Evolutionary conservation across 2,888 invertebrate genomes (phyloP).

Genomic region (Halictus ligatus): DNA sequence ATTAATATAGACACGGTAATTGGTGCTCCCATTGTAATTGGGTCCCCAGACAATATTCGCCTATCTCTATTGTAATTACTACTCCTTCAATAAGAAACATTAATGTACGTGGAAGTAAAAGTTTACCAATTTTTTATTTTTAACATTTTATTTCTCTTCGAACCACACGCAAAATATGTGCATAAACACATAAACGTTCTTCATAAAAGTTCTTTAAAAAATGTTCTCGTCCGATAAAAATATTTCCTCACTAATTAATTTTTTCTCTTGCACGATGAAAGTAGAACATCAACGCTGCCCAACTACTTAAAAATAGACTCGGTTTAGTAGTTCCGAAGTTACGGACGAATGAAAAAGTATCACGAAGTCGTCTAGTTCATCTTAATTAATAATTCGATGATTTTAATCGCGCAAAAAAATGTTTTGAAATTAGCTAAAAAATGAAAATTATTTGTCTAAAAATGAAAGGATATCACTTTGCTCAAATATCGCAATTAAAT

Average conservation of each 20-base stretch:
- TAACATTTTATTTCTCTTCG: too few species aligned
- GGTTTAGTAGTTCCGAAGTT: constrained; percentile 1
- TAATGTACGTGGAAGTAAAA: too few species aligned
- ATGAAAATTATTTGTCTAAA: background rate
- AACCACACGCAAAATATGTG: background rate
- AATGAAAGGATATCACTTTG: background rate
- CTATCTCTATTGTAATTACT: too few species aligned
- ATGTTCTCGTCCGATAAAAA: background rate
- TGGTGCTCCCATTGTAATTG: too few species aligned
- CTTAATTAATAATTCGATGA: background rate
- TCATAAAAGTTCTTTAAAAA: background rate
- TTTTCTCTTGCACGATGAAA: background rate
- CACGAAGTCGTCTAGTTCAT: background rate
- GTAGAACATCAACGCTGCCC: background rate
- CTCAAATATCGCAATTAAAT: constrained; percentile 23
- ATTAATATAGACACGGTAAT: too few species aligned
- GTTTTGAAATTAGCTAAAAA: background rate
- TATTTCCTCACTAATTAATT: background rate
- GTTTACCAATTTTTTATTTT: too few species aligned
- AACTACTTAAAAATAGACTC: background rate
- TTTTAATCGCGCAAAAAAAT: background rate
- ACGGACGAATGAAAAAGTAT: background rate
- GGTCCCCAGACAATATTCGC: too few species aligned
- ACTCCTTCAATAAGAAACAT: too few species aligned
- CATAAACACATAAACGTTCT: background rate